Base-by-base conservation (phyloP, 2,888 invertebrate genomes). In the Megaustenia siamemsis region DNA sequence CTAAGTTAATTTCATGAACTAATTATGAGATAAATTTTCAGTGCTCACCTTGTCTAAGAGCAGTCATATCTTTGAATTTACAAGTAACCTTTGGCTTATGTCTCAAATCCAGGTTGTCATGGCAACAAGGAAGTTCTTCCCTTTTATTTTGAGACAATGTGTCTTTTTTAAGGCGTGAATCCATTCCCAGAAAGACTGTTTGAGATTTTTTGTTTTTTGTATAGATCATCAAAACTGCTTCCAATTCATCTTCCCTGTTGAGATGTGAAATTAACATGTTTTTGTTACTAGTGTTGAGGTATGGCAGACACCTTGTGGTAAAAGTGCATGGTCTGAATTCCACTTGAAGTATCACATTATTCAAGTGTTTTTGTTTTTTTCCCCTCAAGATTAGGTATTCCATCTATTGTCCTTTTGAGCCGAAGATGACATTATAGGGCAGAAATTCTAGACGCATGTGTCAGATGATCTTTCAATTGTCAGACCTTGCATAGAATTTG, bases 171-270 rank as follows among this genome's bases (percentile, higher is more conserved):
- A 75, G 68, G 32, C 53, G 75, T 0, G 83, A 53, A 60, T 90
- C 91, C 49, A 92, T 90, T 43, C 93, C 93, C 49, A 94, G 90
- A 86, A 94, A 94, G 79, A 94, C 93, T 84, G 93, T 92, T 40
- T 93, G 93, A 40, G 93, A 93, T 81, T 93, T 93, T 89, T 93
- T 93, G 66, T 93, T 91, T 88, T 93, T 93, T 53, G 94, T 93
- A 88, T 94, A 94, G 0, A 93, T 93, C 12, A 94, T 94, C 63
- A 94, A 89, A 10, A 94, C 93, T 86, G 93, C 92, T 86, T 94
- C 94, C 76, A 94, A 87, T 80, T 94, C 94, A 63, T 89, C 90
- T 87, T 94, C 94, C 87, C 93, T 93, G 89, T 12, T 35, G 35
- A 32, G 28, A 76, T 49, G 32, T 32, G 49, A 73, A 12, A 3